Percentiles rank a stretch among this genome's conserved stretches.
Conservation (phyloP, 2,888 invertebrate species). For the Philonicus albiceps region DNA sequence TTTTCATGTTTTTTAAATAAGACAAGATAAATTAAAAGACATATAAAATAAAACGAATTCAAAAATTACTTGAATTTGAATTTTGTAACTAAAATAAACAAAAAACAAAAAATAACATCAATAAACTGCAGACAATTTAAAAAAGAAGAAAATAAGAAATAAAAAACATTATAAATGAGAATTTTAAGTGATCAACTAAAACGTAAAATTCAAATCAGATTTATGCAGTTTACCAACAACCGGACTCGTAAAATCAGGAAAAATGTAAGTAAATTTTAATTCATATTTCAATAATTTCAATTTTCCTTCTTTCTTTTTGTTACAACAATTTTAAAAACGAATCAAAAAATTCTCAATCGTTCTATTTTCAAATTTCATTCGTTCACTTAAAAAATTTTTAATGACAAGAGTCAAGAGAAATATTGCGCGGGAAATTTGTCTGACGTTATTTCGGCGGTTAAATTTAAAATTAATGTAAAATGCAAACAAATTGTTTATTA, state of each 20-base stretch:
- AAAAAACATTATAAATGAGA: not conserved
- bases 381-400: no score
- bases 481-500: no score
- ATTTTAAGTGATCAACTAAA: not conserved
- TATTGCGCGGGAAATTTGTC: no score
- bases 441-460: no score
- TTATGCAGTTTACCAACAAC: not conserved
- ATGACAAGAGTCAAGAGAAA: no score
- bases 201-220: not conserved
- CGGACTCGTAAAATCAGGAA: not conserved
- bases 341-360: not conserved
- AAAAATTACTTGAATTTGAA: not conserved
- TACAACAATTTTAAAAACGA: not conserved
- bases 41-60: not conserved
- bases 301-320: no score
- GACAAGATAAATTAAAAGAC: not conserved
- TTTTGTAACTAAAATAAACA: no score
- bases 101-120: not conserved
- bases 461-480: no score
- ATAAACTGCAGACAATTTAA: not conserved
- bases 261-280: conserved; percentile 9
- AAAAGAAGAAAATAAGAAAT: not conserved
- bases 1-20: not conserved
- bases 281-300: not conserved
- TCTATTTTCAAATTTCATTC: no score